A percentile compares a stretch with the other conserved stretches of the same genome.
Evolutionary conservation across 2,888 invertebrate genomes (phyloP).

Genomic region (Homarus gammarus): DNA sequence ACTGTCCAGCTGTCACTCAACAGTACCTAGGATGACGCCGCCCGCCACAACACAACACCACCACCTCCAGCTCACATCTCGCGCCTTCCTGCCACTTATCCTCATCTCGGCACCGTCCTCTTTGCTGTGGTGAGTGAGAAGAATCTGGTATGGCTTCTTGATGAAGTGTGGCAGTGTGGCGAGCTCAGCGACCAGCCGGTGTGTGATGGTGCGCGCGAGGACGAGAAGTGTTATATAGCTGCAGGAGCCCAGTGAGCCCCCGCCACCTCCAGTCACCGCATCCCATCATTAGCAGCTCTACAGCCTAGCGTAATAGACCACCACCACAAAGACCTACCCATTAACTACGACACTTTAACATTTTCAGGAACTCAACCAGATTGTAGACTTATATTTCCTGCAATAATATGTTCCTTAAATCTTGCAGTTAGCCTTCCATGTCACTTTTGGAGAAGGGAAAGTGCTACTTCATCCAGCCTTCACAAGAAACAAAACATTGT

Average conservation of each 20-base stretch:
- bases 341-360: background rate
- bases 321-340: background rate
- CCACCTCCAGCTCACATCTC: background rate
- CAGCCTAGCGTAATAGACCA: background rate
- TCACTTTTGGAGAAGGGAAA: too few species aligned
- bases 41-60: background rate
- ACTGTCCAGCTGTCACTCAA: background rate
- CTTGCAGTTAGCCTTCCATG: too few species aligned
- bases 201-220: background rate
- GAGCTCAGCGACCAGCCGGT: background rate
- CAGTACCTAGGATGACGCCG: background rate
- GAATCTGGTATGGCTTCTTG: background rate
- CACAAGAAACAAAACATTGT: background rate
- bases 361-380: too few species aligned
- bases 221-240: background rate
- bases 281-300: background rate
- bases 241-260: background rate
- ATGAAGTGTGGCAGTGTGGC: background rate
- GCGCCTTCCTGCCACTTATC: background rate
- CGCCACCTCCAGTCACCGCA: too few species aligned
- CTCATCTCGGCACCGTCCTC: background rate
- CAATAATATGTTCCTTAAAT: too few species aligned
- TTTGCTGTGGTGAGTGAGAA: too few species aligned
- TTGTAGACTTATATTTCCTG: too few species aligned
- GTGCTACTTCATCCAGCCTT: background rate